A percentile compares a stretch with the other conserved stretches of the same genome.
Conservation (phyloP, 2,797 vertebrate genomes). For the Onychomys torridus region DNA sequence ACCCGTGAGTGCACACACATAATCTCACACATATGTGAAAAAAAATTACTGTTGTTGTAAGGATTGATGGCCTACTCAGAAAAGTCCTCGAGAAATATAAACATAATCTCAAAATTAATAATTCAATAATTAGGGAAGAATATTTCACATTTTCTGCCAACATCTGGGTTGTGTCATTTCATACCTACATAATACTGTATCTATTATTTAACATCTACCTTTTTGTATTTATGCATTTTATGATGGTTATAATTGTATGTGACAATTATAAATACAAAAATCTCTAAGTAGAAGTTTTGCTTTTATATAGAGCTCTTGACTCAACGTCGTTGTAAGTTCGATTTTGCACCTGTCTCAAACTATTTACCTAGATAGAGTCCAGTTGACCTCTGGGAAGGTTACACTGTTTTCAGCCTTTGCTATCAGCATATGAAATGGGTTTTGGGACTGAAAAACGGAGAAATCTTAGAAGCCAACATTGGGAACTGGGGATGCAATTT, state of each 20-base stretch:
- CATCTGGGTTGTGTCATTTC: slow-evolving; percentile 17
- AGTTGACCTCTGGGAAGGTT: slow-evolving; percentile 34
- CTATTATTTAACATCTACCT: background rate
- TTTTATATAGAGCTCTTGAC: background rate
- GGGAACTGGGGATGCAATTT: slow-evolving; percentile 18
- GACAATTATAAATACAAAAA: background rate
- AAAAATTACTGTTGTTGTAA: slow-evolving; percentile 50
- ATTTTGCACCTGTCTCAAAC: slow-evolving; percentile 48
- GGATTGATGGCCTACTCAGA: background rate
- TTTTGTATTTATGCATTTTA: slow-evolving; percentile 30
- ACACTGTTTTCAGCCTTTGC: slow-evolving; percentile 8
- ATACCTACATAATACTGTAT: background rate
- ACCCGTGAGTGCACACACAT: background rate
- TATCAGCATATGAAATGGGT: slow-evolving; percentile 30
- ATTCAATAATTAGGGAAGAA: slow-evolving; percentile 7
- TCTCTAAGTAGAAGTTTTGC: slow-evolving; percentile 10
- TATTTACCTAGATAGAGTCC: slow-evolving; percentile 4
- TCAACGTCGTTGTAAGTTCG: background rate
- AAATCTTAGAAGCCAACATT: slow-evolving; percentile 40
- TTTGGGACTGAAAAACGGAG: slow-evolving; percentile 45
- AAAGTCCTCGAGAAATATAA: slow-evolving; percentile 43
- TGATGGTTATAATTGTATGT: background rate
- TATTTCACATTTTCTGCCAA: slow-evolving; percentile 1
- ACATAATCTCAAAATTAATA: background rate
- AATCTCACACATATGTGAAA: background rate